phyloP scores from a whole-genome alignment of 2,888 invertebrate genomes.

The Neoascia interrupta region DNA sequence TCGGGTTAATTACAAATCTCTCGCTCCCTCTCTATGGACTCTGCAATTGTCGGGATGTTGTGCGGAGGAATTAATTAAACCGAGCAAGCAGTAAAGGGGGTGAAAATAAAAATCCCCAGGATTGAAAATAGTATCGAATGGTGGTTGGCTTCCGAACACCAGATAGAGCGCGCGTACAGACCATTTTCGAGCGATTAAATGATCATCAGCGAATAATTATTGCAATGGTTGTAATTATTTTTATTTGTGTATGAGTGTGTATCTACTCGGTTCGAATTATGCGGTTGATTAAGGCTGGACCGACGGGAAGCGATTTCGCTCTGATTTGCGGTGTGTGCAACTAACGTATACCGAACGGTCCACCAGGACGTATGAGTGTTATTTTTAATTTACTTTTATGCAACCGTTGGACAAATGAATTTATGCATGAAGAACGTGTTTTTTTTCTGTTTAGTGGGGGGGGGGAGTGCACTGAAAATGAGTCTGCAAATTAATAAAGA shows the following conservation, averaged over 20 bases:
- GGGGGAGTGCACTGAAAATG: slow-evolving; percentile 41
- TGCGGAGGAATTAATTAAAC: slow-evolving; percentile 58
- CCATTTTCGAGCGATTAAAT: slow-evolving; percentile 63
- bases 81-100: background rate
- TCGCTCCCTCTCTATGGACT: too few relatives aligned
- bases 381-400: slow-evolving; percentile 34
- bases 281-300: slow-evolving; percentile 62
- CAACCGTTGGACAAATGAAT: slow-evolving; percentile 12
- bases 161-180: slow-evolving; percentile 37
- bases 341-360: background rate
- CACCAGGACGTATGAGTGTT: slow-evolving; percentile 23
- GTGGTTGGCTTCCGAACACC: slow-evolving; percentile 20
- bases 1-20: slow-evolving; percentile 59
- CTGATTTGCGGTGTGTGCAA: slow-evolving; percentile 57
- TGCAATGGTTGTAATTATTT: slow-evolving; percentile 66
- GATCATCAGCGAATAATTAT: slow-evolving; percentile 66
- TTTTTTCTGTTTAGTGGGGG: background rate
- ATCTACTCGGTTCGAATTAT: slow-evolving; percentile 52
- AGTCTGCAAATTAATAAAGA: slow-evolving; percentile 54
- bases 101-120: background rate
- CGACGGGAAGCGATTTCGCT: slow-evolving; percentile 47
- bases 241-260: slow-evolving; percentile 37
- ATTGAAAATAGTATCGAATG: background rate
- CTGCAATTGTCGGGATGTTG: slow-evolving; percentile 26
- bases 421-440: slow-evolving; percentile 7